Percentiles rank a stretch among this genome's conserved stretches.
phyloP scores from a whole-genome alignment of 2,797 vertebrate species.

The Lemur catta region DNA sequence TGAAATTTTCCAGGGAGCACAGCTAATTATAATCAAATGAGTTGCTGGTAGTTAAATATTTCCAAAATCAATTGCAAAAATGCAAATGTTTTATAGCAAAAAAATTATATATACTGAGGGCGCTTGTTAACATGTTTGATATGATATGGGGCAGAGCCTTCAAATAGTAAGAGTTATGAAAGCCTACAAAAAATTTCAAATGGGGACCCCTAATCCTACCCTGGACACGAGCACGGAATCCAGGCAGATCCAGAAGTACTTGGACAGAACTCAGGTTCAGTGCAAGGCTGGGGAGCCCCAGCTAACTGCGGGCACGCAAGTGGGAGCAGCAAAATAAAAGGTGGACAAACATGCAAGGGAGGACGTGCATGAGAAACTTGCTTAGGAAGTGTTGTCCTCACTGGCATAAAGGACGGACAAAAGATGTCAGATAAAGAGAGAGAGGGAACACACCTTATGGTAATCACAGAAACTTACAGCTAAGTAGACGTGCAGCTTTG shows the following conservation, averaged over 20 bases:
- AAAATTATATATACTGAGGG: not conserved
- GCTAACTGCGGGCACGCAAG: not conserved
- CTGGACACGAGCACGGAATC: not conserved
- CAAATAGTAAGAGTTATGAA: not conserved
- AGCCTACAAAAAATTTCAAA: not conserved
- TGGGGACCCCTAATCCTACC: not conserved
- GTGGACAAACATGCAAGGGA: not conserved
- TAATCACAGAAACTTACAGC: constrained; percentile 23
- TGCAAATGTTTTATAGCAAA: not conserved
- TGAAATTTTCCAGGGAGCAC: not conserved
- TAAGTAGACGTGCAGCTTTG: not conserved
- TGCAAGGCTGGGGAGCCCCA: not conserved
- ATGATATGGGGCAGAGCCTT: not conserved
- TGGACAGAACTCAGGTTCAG: not conserved
- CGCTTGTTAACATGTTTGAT: not conserved
- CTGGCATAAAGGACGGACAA: not conserved
- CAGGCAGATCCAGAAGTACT: not conserved
- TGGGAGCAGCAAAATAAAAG: not conserved
- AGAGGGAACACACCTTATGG: not conserved
- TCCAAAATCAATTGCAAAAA: constrained; percentile 4
- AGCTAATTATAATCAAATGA: not conserved
- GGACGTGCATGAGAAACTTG: rapidly evolving
- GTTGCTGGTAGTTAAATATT: not conserved
- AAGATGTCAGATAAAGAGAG: not conserved
- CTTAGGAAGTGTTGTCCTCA: not conserved